Conservation (phyloP, 1,140 invertebrate genomes). For the Oreohelix idahoensis region DNA sequence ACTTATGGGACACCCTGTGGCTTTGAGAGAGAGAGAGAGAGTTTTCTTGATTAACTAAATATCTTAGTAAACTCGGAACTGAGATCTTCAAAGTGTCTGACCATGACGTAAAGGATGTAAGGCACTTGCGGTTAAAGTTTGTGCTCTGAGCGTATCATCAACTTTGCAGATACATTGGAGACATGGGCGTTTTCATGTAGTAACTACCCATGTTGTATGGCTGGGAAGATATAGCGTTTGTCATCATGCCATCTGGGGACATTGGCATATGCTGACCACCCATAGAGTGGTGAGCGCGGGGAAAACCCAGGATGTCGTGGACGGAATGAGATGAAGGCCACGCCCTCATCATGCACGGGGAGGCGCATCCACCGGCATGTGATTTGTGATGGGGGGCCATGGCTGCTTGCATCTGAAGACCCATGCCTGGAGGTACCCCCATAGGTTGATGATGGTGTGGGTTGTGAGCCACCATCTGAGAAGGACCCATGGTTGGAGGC, state of each 20-base stretch:
- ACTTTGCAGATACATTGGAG: conserved; percentile 70
- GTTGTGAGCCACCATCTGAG: conserved; percentile 56
- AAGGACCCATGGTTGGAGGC: conserved; percentile 49
- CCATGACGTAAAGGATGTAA: too few species aligned
- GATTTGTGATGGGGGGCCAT: conserved; percentile 47
- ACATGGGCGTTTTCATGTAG: conserved; percentile 67
- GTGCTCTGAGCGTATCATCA: conserved; percentile 49
- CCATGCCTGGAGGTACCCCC: conserved; percentile 33
- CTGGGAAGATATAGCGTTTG: conserved; percentile 43
- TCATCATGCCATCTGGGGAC: conserved; percentile 42
- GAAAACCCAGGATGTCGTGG: conserved; percentile 67
- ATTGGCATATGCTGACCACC: conserved; percentile 55
- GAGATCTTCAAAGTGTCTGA: too few species aligned
- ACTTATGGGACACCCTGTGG: too few species aligned
- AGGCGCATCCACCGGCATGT: conserved; percentile 51
- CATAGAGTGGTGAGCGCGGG: conserved; percentile 51
- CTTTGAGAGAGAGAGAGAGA: too few species aligned
- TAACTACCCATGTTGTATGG: conserved; percentile 53
- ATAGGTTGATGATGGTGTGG: conserved; percentile 30
- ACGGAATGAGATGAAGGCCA: conserved; percentile 71
- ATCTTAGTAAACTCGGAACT: too few species aligned
- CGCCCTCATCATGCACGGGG: conserved; percentile 68
- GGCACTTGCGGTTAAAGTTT: too few species aligned
- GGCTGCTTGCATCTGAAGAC: conserved; percentile 39
- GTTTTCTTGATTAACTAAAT: too few species aligned